Base-by-base conservation (phyloP, 2,113 vertebrate species). In the Madoqua kirkii region DNA sequence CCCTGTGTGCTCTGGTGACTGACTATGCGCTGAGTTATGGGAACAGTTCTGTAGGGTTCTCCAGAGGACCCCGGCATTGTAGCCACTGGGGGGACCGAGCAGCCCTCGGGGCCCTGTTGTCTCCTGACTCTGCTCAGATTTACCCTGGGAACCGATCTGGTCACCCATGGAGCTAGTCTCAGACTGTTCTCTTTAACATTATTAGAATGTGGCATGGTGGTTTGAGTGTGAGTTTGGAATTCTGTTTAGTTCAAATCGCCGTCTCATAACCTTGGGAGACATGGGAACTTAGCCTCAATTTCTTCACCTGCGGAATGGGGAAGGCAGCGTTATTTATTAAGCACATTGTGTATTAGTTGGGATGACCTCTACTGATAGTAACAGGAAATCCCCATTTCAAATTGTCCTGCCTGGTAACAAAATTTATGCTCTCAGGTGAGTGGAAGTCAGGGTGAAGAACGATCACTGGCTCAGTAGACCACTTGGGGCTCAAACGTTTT, bases 71-170 rank as follows among this genome's bases (percentile, higher is more conserved):
- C 7, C 36, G 15, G 15, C 6, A 3, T 25, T 88, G 45, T 29
- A 19, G n/a, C 10, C 13, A 31, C n/a, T 17, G 1, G 0, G n/a
- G 67, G 36, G 16, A 31, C 14, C 29, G 17, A 55, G 1, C 15
- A 14, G 16, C 48, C 33, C 4, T 13, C 4, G 6, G 43, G 13
- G 10, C 12, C n/a, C 33, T 7, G 0, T 45, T 2, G 0, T 33
- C 82, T 87, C 43, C 31, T 25, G n/a, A 31, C 13, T 27, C 3
- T 93, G 2, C 33, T 94, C 6, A 48, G 23, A 14, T 62, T 55
- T 40, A 79, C 31, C 40, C 43, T 2, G 9, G 52, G 64, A 43
- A 29, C 36, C 13, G 1, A 17, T 23, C 71, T 76, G 40, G 52
- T 71, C 40, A 79, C 31, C n/a, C 43, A 8, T 27, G 57, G 64